A percentile compares a stretch with the other conserved stretches of the same genome.
These are phyloP conservation scores for Acronicta psi DNA, from an alignment of 2,888 invertebrate genomes.

Conservation along the genomic window DNA sequence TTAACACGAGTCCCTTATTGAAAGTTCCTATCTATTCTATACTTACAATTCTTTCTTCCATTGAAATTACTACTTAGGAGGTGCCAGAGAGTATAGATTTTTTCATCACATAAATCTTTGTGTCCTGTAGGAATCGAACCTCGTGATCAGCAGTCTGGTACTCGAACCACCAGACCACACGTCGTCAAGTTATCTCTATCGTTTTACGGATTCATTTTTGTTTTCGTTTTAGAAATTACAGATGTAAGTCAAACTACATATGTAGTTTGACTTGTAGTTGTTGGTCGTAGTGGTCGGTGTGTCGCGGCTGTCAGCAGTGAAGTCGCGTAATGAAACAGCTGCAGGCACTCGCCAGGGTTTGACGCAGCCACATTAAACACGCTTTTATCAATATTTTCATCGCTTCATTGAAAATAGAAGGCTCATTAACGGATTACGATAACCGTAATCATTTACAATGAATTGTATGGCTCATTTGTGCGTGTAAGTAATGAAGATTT, in stretches of 20 bases:
- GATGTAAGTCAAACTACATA: not conserved
- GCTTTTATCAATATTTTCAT: constrained; percentile 62
- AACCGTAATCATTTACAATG: too few species aligned
- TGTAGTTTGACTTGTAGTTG: not conserved
- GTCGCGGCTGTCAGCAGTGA: constrained; percentile 56
- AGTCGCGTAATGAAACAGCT: constrained; percentile 70
- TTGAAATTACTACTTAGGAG: too few species aligned
- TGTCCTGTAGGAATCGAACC: too few species aligned
- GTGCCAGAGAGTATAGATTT: too few species aligned
- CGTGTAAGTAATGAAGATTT: too few species aligned
- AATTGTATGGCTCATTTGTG: too few species aligned
- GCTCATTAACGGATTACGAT: not conserved
- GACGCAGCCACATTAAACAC: constrained; percentile 63
- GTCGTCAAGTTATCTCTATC: too few species aligned
- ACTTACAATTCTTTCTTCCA: too few species aligned
- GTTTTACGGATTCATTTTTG: not conserved
- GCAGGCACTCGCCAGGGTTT: constrained; percentile 62
- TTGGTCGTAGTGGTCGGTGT: constrained; percentile 29
- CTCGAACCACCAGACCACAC: too few species aligned
- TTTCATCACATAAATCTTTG: too few species aligned
- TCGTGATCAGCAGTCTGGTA: too few species aligned
- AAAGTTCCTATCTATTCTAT: too few species aligned
- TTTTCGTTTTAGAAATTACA: not conserved
- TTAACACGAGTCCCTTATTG: not conserved
- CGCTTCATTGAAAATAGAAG: constrained; percentile 9